Evolutionary conservation across 2,888 invertebrate genomes (phyloP).

Genomic region (Branchipolynoe longqiensis): DNA sequence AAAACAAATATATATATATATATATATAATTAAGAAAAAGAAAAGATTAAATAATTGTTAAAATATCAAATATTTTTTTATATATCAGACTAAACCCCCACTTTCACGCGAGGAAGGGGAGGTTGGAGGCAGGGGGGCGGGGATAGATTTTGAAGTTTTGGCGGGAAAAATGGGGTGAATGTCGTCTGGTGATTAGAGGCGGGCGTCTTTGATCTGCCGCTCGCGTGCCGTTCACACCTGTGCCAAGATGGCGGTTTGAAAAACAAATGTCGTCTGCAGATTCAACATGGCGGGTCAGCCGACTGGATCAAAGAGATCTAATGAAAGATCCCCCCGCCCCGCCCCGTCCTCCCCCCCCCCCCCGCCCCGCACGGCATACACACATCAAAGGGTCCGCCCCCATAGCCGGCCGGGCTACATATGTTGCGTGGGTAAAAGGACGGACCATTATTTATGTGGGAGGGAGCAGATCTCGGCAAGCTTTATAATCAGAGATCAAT

Average conservation of each 20-base stretch:
- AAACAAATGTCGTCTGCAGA: constrained; percentile 32
- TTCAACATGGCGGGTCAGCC: background rate
- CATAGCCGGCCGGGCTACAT: background rate
- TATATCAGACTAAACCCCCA: no score
- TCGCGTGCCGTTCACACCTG: constrained; percentile 55
- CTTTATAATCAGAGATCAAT: no score
- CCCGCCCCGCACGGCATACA: no score
- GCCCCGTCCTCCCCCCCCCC: no score
- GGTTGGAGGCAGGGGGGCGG: background rate
- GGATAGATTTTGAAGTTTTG: constrained; percentile 38
- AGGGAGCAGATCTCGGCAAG: no score
- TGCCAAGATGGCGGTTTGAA: constrained; percentile 51
- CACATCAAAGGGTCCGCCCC: no score
- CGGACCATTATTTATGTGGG: no score
- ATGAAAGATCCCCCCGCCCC: constrained; percentile 47
- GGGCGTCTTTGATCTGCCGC: constrained; percentile 49
- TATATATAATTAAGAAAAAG: no score
- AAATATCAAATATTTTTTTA: no score
- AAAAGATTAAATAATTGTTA: no score
- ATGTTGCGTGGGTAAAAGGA: no score
- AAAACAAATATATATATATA: no score
- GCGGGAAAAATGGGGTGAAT: constrained; percentile 27
- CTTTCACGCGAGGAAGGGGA: background rate
- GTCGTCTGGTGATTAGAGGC: constrained; percentile 49
- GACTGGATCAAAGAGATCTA: constrained; percentile 49